A percentile compares a stretch with the other conserved stretches of the same genome.
phyloP scores from a whole-genome alignment of 2,888 invertebrate species.

The Sceliomorpha sp. region DNA sequence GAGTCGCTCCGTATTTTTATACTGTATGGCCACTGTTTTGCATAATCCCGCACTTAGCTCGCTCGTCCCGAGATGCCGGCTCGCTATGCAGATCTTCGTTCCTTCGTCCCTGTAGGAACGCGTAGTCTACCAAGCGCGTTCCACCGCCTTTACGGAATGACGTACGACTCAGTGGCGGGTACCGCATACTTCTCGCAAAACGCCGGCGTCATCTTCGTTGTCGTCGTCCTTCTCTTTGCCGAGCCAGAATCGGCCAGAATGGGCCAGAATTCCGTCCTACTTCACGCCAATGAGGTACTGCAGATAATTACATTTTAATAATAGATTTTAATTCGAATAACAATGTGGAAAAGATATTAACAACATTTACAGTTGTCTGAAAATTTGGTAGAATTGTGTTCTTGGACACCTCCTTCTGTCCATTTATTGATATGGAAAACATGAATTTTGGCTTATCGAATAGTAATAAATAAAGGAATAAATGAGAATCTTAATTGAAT shows the following conservation, averaged over 20 bases:
- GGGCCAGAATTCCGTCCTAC: too few species aligned
- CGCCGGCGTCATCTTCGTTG: slow-evolving; percentile 26
- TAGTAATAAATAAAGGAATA: too few species aligned
- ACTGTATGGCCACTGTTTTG: slow-evolving; percentile 80
- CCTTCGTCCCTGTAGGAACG: slow-evolving; percentile 61
- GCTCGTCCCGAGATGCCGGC: slow-evolving; percentile 77
- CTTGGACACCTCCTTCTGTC: too few species aligned
- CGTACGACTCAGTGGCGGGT: slow-evolving; percentile 66
- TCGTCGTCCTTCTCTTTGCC: slow-evolving; percentile 23
- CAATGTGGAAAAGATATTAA: too few species aligned
- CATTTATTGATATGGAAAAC: too few species aligned
- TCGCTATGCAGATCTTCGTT: slow-evolving; percentile 74
- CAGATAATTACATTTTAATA: too few species aligned
- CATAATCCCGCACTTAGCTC: slow-evolving; percentile 81
- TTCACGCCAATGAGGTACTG: too few species aligned
- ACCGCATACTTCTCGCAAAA: slow-evolving; percentile 26
- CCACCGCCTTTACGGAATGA: slow-evolving; percentile 72
- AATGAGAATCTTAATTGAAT: not conserved
- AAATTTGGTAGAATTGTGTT: too few species aligned
- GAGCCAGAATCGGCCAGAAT: too few species aligned
- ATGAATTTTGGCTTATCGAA: too few species aligned
- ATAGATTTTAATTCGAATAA: too few species aligned
- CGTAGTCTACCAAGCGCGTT: slow-evolving; percentile 70
- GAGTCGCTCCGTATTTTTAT: slow-evolving; percentile 81
- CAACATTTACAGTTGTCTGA: too few species aligned